Percentiles rank a stretch among this genome's conserved stretches.
Conservation (phyloP, 2,113 vertebrate genomes). For the Tachysurus vachellii region DNA sequence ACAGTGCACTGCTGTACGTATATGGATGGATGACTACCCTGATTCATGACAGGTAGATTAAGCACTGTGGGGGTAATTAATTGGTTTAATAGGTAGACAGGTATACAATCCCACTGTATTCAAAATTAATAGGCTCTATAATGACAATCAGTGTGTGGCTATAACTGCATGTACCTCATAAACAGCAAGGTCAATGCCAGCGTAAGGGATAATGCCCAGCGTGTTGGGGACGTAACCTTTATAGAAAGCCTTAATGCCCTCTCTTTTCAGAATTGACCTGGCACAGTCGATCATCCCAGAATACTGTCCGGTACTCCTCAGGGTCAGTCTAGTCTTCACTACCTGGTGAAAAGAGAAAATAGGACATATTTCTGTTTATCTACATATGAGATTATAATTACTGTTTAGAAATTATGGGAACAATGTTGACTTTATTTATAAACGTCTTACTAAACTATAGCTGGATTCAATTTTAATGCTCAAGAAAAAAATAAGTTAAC, state of each 20-base stretch:
- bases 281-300: constrained; percentile 88
- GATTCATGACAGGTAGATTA: neutral
- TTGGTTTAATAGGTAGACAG: too few relatives aligned
- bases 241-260: constrained; percentile 88
- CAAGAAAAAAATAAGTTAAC: neutral
- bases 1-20: neutral
- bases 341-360: constrained; percentile 71
- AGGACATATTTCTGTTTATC: neutral
- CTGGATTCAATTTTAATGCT: neutral
- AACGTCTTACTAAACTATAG: neutral
- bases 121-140: neutral
- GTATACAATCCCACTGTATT: constrained; percentile 5
- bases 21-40: neutral
- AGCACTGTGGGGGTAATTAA: neutral
- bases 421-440: neutral
- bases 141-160: neutral
- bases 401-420: neutral
- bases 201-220: constrained; percentile 92
- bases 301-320: constrained; percentile 92
- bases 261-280: constrained; percentile 85
- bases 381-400: neutral
- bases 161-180: constrained; percentile 83
- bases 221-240: constrained; percentile 93
- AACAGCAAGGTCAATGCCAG: constrained; percentile 91
- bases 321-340: constrained; percentile 90